Evolutionary conservation across 2,797 vertebrate genomes (phyloP).

Genomic region (Falco berigora): DNA sequence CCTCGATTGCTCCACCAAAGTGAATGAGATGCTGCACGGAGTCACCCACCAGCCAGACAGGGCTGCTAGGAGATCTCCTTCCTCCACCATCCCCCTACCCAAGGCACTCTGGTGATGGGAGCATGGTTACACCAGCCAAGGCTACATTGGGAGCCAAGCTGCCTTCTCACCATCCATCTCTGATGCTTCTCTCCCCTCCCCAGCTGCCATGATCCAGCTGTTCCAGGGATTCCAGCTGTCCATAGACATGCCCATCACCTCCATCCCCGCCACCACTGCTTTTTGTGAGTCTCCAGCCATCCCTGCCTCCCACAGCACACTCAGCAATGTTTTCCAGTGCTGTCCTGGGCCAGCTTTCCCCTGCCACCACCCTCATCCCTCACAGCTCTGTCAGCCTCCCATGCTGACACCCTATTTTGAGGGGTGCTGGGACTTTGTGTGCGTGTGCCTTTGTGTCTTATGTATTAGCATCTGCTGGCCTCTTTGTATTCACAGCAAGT

Average conservation of each 20-base stretch:
- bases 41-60: not conserved
- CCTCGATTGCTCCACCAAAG: not conserved
- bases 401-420: not conserved
- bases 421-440: not conserved
- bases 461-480: slow-evolving; percentile 4
- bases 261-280: not conserved
- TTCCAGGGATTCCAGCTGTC: not conserved
- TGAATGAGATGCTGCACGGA: fast-evolving
- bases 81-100: not conserved
- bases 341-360: not conserved
- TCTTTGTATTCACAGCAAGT: slow-evolving; percentile 17
- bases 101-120: not conserved
- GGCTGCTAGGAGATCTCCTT: not conserved
- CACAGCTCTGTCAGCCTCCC: not conserved
- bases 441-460: slow-evolving; percentile 12
- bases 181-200: not conserved
- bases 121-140: not conserved
- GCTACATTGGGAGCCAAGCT: not conserved
- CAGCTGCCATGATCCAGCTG: not conserved
- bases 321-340: not conserved
- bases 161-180: not conserved
- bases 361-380: not conserved
- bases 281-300: not conserved
- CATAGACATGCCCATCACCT: not conserved
- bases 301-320: not conserved